Base-by-base conservation (phyloP, 2,797 vertebrate genomes). In the Chaetophractus vellerosus region DNA sequence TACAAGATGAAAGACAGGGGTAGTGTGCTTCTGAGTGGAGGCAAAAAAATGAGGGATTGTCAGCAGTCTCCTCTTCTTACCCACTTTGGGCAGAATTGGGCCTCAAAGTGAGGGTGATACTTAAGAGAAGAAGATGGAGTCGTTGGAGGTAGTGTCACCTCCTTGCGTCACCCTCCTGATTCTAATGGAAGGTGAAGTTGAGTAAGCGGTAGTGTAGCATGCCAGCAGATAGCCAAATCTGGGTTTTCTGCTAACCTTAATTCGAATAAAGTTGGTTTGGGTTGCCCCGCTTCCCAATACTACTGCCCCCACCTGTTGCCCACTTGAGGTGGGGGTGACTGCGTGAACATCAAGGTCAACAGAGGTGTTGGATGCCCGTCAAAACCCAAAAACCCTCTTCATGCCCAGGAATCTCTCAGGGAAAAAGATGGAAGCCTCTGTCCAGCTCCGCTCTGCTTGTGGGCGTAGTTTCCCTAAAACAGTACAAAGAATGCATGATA, bases 311-410 rank as follows among this genome's bases (percentile, higher is more conserved):
- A 45, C 33, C 11, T 21, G 14, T 9, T 61, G 23, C 72, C n/a
- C 66, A 55, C 23, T 50, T 12, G 48, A 89, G 78, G 19, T 45
- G n/a, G 23, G 6, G 16, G 33, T 33, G 48, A 72, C 12, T 33
- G 0, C 2, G n/a, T 82, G 28, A 90, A 45, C 36, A 15, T 10
- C 16, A 31, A 68, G 64, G 18, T 7, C 12, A 48, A 41, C 4
- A 19, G n/a, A 48, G 74, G 41, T 72, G 91, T 88, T 83, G 81
- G 50, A 87, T 31, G 19, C 15, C 68, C 85, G 68, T 36, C 52
- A 90, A 68, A 84, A 72, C 63, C 93, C 45, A 90, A 63, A 84
- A 72, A 57, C 93, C 28, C 45, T 82, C 57, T 88, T 61, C 23
- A 82, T 21, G 69, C 41, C 21, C n/a, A 74, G 75, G 11, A 85